A percentile compares a stretch with the other conserved stretches of the same genome.
Evolutionary conservation across 2,888 invertebrate genomes (phyloP).

Genomic region (Calameuta filiformis): DNA sequence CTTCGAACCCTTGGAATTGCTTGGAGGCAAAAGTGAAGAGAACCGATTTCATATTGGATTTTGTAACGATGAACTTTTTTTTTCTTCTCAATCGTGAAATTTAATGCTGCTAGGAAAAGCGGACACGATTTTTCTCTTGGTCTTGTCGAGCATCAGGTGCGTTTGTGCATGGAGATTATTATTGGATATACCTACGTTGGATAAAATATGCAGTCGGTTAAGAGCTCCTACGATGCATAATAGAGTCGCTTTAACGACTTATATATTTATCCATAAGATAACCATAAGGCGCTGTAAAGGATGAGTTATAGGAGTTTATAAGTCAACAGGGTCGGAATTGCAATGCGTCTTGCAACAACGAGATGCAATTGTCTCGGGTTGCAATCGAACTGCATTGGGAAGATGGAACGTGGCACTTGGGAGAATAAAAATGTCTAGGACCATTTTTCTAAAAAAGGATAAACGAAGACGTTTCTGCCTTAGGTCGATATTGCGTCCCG

Average conservation of each 20-base stretch:
- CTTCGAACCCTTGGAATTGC: background rate
- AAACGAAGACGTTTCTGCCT: background rate
- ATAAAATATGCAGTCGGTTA: background rate
- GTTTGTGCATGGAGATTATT: background rate
- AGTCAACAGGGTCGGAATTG: background rate
- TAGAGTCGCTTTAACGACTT: background rate
- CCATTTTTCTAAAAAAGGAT: background rate
- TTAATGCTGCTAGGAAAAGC: background rate
- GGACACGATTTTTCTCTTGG: too few species aligned
- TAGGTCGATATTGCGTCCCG: too few species aligned
- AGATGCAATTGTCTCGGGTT: background rate
- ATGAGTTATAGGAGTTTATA: background rate
- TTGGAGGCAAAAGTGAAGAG: background rate
- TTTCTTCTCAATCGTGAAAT: background rate
- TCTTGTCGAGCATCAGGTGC: background rate
- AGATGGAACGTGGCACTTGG: too few species aligned
- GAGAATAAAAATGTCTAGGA: too few species aligned
- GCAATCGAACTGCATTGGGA: background rate
- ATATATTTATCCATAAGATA: background rate
- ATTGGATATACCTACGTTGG: background rate
- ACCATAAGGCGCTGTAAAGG: background rate
- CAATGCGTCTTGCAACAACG: background rate
- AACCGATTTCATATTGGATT: background rate
- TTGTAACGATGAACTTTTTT: background rate
- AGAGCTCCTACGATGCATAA: background rate